Base-by-base conservation (phyloP, 1,140 invertebrate species). In the Zaprionus tsacasi region DNA sequence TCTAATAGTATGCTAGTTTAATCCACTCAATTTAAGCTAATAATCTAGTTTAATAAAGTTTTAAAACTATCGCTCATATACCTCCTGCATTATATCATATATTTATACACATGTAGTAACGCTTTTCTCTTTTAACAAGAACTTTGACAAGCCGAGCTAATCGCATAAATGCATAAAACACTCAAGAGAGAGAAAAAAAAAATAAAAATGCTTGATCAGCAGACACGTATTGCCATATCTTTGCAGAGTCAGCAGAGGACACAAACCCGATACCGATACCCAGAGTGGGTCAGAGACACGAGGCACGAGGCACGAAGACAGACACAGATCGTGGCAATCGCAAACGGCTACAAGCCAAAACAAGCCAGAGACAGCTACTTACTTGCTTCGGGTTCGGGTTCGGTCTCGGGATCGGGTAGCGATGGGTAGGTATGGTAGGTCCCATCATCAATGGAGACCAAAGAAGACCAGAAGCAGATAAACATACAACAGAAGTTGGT, bases 341-440 rank as follows among this genome's bases (percentile, higher is more conserved):
- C 64, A 57, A 57, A 48, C 17, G 10, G 21, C 55, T 69, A 71
- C 71, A 74, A 70, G 82, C 55, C 25, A 55, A 72, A 74, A 88
- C 85, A 83, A 80, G 85, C 48, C 74, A 68, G 60, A 70, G 68
- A 74, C 80, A 77, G 83, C 83, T 79, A 79, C 77, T 89, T 82
- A 77, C 79, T 76, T 68, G 71, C 70, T 6, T 35, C 33, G 33
- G 33, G 10, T 6, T 12, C 36, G n/a, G n/a, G 7, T 6, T 8
- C 40, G n/a, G n/a, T 43, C 40, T 43, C n/a, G 6, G 63, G 40
- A 50, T n/a, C n/a, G n/a, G n/a, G n/a, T n/a, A n/a, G n/a, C n/a
- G n/a, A n/a, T n/a, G n/a, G 21, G 21, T 21, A 21, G 21, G 27
- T 30, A 30, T 30, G 27, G 27, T 36, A 25, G 36, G 33, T 17